Conservation (phyloP, 1,140 invertebrate species). For the Drosophila suzukii region DNA sequence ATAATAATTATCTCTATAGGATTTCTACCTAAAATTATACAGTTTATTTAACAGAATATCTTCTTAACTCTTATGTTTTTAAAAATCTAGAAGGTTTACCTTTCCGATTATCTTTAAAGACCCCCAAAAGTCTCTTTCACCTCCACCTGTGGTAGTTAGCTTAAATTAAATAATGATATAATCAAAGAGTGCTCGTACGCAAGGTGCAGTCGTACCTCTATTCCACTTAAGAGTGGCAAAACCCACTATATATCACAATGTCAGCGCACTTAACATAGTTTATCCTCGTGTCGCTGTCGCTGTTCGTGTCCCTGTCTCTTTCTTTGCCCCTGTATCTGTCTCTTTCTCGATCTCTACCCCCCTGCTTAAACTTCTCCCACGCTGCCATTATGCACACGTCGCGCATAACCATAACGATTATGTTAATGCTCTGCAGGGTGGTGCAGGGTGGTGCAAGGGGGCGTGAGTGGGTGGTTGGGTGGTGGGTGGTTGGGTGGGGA, state of each 20-base stretch:
- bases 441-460: constrained; percentile 4
- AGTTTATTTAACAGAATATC: too few relatives aligned
- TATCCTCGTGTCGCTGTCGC: constrained; percentile 34
- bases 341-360: constrained; percentile 1
- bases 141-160: not conserved
- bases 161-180: constrained; percentile 1
- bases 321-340: not conserved
- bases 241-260: constrained; percentile 75
- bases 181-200: constrained; percentile 1
- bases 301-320: constrained; percentile 31
- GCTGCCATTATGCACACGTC: constrained; percentile 77
- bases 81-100: too few relatives aligned
- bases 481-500: not conserved
- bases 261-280: constrained; percentile 80
- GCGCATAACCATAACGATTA: constrained; percentile 81
- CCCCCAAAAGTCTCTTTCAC: too few relatives aligned
- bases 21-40: too few relatives aligned
- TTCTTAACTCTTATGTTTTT: too few relatives aligned
- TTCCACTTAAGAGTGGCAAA: constrained; percentile 25
- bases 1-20: too few relatives aligned
- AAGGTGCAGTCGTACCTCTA: constrained; percentile 5
- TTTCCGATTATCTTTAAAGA: not conserved
- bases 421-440: constrained; percentile 65
- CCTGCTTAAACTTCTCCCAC: not conserved
- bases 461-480: constrained; percentile 4